Conservation (phyloP, 2,797 vertebrate species). For the Apogon talboti region DNA sequence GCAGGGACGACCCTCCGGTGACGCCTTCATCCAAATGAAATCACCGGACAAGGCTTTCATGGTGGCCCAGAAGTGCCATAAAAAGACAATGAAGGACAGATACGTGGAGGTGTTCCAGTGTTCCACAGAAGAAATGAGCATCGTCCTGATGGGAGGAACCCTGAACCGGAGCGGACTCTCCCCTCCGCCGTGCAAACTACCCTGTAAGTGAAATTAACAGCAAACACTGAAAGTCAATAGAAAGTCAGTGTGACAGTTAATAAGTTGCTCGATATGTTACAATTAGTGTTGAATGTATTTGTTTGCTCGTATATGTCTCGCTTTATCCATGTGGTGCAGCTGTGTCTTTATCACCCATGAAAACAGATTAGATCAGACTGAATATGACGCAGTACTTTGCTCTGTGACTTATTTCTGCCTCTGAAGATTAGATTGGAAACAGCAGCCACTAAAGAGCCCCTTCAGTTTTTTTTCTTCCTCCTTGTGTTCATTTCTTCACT, state of each 20-base stretch:
- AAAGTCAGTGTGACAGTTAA: too few relatives aligned
- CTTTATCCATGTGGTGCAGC: not conserved
- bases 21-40: slow-evolving; percentile 98
- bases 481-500: not conserved
- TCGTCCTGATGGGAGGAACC: slow-evolving; percentile 97
- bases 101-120: slow-evolving; percentile 98
- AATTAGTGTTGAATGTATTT: too few relatives aligned
- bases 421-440: slow-evolving; percentile 65
- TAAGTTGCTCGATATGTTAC: too few relatives aligned
- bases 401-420: slow-evolving; percentile 47
- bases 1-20: slow-evolving; percentile 94
- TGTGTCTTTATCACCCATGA: not conserved
- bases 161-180: slow-evolving; percentile 97
- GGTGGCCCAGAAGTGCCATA: slow-evolving; percentile 95
- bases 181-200: slow-evolving; percentile 96
- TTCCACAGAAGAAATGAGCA: slow-evolving; percentile 98
- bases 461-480: not conserved
- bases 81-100: slow-evolving; percentile 98
- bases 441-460: slow-evolving; percentile 31
- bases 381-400: slow-evolving; percentile 47
- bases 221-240: too few relatives aligned
- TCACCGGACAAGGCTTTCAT: slow-evolving; percentile 92
- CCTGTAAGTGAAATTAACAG: slow-evolving; percentile 84
- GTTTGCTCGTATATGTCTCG: slow-evolving; percentile 1
- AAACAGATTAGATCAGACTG: not conserved